Percentiles rank a stretch among this genome's conserved stretches.
These are phyloP conservation scores for Tiliqua scincoides DNA, from an alignment of 2,113 vertebrate genomes.

Conservation along the genomic window DNA sequence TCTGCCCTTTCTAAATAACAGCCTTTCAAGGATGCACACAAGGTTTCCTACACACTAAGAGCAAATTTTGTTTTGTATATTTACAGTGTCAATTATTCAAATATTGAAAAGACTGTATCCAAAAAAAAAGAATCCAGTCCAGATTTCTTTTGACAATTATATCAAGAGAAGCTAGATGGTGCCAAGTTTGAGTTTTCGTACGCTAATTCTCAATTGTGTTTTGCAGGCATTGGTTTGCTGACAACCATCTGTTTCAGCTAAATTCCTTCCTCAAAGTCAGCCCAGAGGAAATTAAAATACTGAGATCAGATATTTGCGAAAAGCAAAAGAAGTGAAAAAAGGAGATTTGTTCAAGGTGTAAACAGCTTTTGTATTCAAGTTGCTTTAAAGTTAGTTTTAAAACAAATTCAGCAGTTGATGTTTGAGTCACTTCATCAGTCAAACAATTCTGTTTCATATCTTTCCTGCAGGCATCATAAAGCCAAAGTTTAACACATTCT, in stretches of 20 bases:
- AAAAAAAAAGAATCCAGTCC: conserved; percentile 39
- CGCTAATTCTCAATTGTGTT: conserved; percentile 75
- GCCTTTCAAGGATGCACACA: neutral
- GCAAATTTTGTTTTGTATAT: conserved; percentile 67
- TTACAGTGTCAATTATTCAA: conserved; percentile 63
- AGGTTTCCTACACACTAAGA: neutral
- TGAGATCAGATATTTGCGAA: conserved; percentile 66
- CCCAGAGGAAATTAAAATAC: conserved; percentile 73
- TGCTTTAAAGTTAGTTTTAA: conserved; percentile 19
- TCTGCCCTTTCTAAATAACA: neutral
- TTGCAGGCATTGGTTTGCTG: conserved; percentile 65
- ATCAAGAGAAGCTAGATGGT: conserved; percentile 58
- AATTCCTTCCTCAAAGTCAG: conserved; percentile 55
- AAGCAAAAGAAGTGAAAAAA: conserved; percentile 31
- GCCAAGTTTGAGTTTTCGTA: conserved; percentile 68
- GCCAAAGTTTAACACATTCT: rapidly evolving
- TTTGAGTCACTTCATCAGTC: neutral
- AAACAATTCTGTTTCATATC: neutral
- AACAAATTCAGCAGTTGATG: conserved; percentile 28
- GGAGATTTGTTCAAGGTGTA: conserved; percentile 40
- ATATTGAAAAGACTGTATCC: conserved; percentile 68
- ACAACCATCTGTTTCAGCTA: conserved; percentile 74
- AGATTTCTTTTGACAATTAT: conserved; percentile 79
- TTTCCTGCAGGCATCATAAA: neutral
- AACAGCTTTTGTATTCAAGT: conserved; percentile 46